Base-by-base conservation (phyloP, 1,140 invertebrate species). In the Caerostris extrusa region DNA sequence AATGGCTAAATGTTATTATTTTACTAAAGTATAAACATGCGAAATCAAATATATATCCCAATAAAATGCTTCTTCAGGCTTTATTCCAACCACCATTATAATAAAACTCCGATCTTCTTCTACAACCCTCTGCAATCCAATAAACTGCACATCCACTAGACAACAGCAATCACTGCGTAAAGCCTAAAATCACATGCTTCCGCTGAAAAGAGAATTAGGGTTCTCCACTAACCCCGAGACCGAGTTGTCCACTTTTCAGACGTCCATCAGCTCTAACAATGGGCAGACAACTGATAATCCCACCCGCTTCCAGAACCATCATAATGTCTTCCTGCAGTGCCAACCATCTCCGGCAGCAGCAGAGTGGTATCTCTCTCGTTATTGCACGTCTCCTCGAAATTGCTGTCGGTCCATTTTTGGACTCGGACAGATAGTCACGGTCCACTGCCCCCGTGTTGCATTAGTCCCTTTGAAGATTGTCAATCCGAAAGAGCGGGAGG, bases 381-480 rank as follows among this genome's bases (percentile, higher is more conserved):
- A 77, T 77, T 77, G 53, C 71, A 12, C 53, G 71, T 77, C 71
- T 34, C 71, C 71, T 77, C 71, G 71, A 77, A 77, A 77, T 77
- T 77, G 53, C 71, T 12, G 53, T 19, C 71, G 10, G 71, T 77
- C 34, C 71, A 50, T 77, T 77, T 77, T 77, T 77, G 71, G 69
- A 12, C 71, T 3, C 17, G 82, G 83, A 85, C 83, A 85, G 83
- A 85, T 85, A 92, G 81, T 7, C 90, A 92, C 56, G 90, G 90
- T 92, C 81, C 64, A 50, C 12, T 85, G 81, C 17, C 57, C 71
- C 1, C 34, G 77, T 53, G 81, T 56, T 55, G 60, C 90, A 92
- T 92, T 92, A 92, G 90, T 17, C 90, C 69, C 90, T 92, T 92
- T 92, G 60, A 91, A 60, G 60, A 91, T 61, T 60, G 71, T 50